Conservation (phyloP, 1,140 invertebrate species). For the Drosophila azteca region DNA sequence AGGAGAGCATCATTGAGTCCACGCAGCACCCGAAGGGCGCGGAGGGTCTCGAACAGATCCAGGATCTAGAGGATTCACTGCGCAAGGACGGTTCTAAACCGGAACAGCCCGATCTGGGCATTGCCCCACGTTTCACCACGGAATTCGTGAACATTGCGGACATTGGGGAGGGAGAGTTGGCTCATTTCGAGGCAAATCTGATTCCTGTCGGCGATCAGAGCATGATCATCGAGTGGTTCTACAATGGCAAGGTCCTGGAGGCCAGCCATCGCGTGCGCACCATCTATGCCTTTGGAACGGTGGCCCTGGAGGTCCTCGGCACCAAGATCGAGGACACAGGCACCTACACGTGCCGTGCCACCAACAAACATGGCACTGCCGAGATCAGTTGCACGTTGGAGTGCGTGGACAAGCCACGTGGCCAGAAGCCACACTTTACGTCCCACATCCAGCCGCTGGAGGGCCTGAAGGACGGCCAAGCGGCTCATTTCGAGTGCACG, state of each 20-base stretch:
- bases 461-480: slow-evolving; percentile 95
- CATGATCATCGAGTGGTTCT: slow-evolving; percentile 99
- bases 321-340: slow-evolving; percentile 95
- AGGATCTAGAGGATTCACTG: slow-evolving; percentile 94
- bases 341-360: slow-evolving; percentile 93
- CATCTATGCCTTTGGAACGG: slow-evolving; percentile 97
- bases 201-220: slow-evolving; percentile 97
- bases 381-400: slow-evolving; percentile 93
- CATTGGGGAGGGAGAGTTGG: slow-evolving; percentile 94
- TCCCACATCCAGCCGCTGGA: slow-evolving; percentile 93
- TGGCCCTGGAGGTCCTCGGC: slow-evolving; percentile 96
- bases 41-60: slow-evolving; percentile 94
- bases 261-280: slow-evolving; percentile 95
- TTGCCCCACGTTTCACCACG: slow-evolving; percentile 94
- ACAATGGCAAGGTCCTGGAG: slow-evolving; percentile 94
- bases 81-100: slow-evolving; percentile 88
- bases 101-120: slow-evolving; percentile 90
- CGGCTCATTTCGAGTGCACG: slow-evolving; percentile 96
- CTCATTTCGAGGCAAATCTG: slow-evolving; percentile 96
- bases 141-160: slow-evolving; percentile 92
- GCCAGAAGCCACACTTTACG: slow-evolving; percentile 94
- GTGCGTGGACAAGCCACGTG: slow-evolving; percentile 92
- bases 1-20: slow-evolving; percentile 92
- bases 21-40: slow-evolving; percentile 97
- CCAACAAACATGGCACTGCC: slow-evolving; percentile 94